Percentiles rank a stretch among this genome's conserved stretches.
Conservation (phyloP, 2,113 vertebrate species). For the Pungitius pungitius region DNA sequence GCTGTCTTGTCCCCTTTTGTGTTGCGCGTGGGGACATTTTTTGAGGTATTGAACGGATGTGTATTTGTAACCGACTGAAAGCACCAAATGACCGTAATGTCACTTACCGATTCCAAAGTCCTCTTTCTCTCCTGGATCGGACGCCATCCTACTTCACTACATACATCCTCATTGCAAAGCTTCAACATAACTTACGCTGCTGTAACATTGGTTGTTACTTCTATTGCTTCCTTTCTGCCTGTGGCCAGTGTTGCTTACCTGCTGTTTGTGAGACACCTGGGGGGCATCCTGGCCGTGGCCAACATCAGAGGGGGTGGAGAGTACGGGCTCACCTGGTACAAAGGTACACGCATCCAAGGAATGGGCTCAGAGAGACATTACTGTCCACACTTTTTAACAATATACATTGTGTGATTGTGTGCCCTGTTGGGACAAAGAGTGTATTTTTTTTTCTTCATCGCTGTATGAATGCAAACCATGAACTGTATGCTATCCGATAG, state of each 20-base stretch:
- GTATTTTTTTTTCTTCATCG: too few relatives aligned
- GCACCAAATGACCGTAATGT: too few relatives aligned
- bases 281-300: slow-evolving; percentile 80
- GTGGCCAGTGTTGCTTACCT: slow-evolving; percentile 74
- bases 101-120: too few relatives aligned
- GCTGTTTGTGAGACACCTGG: slow-evolving; percentile 79
- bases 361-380: not conserved
- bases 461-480: too few relatives aligned
- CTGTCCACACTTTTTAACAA: not conserved
- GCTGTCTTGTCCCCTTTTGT: not conserved
- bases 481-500: too few relatives aligned
- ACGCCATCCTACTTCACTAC: not conserved
- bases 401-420: not conserved
- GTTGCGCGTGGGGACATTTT: too few relatives aligned
- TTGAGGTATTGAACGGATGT: too few relatives aligned
- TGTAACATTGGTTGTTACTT: not conserved
- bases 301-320: slow-evolving; percentile 84
- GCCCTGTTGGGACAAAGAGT: not conserved
- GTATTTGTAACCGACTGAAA: too few relatives aligned
- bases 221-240: not conserved
- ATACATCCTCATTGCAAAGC: not conserved
- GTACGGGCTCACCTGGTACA: slow-evolving; percentile 82
- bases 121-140: not conserved
- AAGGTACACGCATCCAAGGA: slow-evolving; percentile 64
- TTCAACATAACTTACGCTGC: not conserved